Percentiles rank a stretch among this genome's conserved stretches.
phyloP scores from a whole-genome alignment of 1,140 invertebrate genomes.

The Pseudomyrmex gracilis region DNA sequence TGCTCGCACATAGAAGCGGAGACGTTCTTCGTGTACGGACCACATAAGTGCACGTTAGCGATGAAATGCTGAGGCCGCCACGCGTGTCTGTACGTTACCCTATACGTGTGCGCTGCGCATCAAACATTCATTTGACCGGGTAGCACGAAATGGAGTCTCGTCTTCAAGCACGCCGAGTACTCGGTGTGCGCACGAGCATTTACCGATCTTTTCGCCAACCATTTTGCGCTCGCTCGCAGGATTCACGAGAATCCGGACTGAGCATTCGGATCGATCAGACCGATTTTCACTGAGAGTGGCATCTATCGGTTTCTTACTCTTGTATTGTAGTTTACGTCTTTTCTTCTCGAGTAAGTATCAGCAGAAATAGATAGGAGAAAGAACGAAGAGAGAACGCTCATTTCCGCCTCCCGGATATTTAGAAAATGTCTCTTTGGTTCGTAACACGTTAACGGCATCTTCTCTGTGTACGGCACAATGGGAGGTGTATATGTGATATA shows the following conservation, averaged over 20 bases:
- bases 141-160: conserved; percentile 63
- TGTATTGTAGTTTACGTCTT: background rate
- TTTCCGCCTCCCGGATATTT: conserved; percentile 24
- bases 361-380: too few species aligned
- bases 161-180: conserved; percentile 37
- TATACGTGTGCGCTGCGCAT: conserved; percentile 62
- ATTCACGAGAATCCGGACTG: conserved; percentile 56
- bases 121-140: conserved; percentile 75
- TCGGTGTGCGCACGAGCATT: conserved; percentile 52
- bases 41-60: conserved; percentile 37
- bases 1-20: background rate
- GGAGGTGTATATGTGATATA: background rate
- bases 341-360: conserved; percentile 9
- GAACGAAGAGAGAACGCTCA: background rate
- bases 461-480: background rate
- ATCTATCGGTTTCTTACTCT: conserved; percentile 1
- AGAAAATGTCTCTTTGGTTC: conserved; percentile 16
- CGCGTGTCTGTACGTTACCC: conserved; percentile 64
- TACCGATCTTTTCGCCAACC: conserved; percentile 67
- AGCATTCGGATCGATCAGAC: conserved; percentile 41
- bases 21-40: conserved; percentile 10
- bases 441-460: conserved; percentile 2
- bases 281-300: background rate
- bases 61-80: conserved; percentile 32
- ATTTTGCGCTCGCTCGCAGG: conserved; percentile 59